Evolutionary conservation across 2,888 invertebrate genomes (phyloP).

Genomic region (Amiota minor): DNA sequence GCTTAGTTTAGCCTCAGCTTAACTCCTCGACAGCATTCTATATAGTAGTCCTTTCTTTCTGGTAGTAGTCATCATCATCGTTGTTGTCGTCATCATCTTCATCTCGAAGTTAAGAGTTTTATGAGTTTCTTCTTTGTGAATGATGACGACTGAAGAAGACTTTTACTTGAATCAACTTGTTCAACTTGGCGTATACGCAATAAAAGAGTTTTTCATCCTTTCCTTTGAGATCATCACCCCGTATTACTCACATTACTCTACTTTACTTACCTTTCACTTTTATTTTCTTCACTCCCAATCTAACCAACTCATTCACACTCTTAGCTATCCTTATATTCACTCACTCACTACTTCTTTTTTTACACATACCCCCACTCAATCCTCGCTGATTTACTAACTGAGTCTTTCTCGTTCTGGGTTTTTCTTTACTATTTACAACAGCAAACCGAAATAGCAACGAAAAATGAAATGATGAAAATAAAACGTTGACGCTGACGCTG

Average conservation of each 20-base stretch:
- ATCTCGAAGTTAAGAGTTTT: background rate
- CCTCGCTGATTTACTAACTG: background rate
- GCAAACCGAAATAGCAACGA: conserved; percentile 40
- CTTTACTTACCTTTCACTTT: too few species aligned
- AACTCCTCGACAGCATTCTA: too few species aligned
- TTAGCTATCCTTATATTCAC: background rate
- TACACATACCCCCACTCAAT: background rate
- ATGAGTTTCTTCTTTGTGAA: conserved; percentile 13
- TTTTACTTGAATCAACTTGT: background rate
- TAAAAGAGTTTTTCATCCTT: background rate
- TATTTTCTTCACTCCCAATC: background rate
- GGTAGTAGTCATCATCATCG: too few species aligned
- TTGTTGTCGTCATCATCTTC: too few species aligned
- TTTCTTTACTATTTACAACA: background rate
- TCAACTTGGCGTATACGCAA: conserved; percentile 8
- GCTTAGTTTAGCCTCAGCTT: too few species aligned
- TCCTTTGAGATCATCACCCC: too few species aligned
- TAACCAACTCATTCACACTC: background rate
- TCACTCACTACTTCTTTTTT: background rate
- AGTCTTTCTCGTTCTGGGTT: background rate
- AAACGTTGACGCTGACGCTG: conserved; percentile 49
- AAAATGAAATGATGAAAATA: conserved; percentile 46
- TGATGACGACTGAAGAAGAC: background rate
- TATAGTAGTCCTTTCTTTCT: too few species aligned
- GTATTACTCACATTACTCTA: too few species aligned